A percentile compares a stretch with the other conserved stretches of the same genome.
These are phyloP conservation scores for Ferdinandea cuprea DNA, from an alignment of 2,888 invertebrate species.

Conservation along the genomic window DNA sequence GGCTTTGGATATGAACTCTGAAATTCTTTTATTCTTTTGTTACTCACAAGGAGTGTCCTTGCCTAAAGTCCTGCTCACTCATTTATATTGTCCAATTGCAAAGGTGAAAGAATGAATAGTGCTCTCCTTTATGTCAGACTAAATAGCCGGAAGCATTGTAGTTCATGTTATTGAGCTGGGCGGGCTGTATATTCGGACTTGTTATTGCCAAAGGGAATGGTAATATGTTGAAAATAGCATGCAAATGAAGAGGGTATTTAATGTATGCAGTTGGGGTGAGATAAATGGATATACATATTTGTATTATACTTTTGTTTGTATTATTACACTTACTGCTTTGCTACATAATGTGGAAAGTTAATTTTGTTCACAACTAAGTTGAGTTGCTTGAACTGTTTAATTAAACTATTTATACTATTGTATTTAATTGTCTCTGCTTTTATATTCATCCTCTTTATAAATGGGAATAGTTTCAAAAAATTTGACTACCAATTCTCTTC, in stretches of 20 bases:
- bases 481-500: no score
- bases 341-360: no score
- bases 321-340: no score
- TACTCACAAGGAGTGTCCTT: slow-evolving; percentile 48
- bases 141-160: slow-evolving; percentile 31
- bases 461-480: no score
- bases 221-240: slow-evolving; percentile 39
- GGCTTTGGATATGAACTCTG: slow-evolving; percentile 51
- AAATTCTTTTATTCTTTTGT: slow-evolving; percentile 38
- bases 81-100: slow-evolving; percentile 50
- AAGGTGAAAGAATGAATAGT: slow-evolving; percentile 49
- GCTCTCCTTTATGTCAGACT: slow-evolving; percentile 49
- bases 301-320: no score
- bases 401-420: no score
- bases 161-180: slow-evolving; percentile 39
- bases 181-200: slow-evolving; percentile 30
- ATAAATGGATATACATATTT: no score
- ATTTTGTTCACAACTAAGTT: no score
- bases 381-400: no score
- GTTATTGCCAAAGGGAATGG: slow-evolving; percentile 11
- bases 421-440: no score
- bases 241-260: slow-evolving; percentile 20
- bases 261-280: neutral
- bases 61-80: slow-evolving; percentile 56
- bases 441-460: no score